Conservation (phyloP, 2,888 invertebrate genomes). For the Acanthosepion lycidas region DNA sequence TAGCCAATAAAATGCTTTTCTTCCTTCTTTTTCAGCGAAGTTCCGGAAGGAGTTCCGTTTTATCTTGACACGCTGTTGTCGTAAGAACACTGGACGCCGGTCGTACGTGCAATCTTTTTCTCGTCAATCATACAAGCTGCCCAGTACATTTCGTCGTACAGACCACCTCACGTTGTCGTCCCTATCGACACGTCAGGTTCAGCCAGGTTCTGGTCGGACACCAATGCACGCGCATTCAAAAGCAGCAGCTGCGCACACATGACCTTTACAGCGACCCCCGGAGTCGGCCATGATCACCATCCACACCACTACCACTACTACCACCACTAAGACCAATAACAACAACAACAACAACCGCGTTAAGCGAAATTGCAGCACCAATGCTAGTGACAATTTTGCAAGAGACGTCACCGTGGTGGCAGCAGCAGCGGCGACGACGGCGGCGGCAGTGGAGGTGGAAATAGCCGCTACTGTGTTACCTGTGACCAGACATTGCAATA, state of each 20-base stretch:
- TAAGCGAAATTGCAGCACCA: not conserved
- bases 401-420: not conserved
- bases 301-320: not conserved
- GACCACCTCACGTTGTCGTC: conserved; percentile 33
- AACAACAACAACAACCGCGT: not conserved
- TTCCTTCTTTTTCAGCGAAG: not conserved
- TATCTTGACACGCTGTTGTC: not conserved
- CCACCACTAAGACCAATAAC: not conserved
- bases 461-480: not conserved
- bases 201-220: not conserved
- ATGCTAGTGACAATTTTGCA: not conserved
- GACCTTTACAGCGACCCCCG: conserved; percentile 12
- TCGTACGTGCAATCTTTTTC: conserved; percentile 17
- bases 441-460: not conserved
- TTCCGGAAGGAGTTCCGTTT: conserved; percentile 36
- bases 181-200: conserved; percentile 5
- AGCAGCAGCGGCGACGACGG: not conserved
- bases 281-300: conserved; percentile 33
- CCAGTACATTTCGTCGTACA: conserved; percentile 15
- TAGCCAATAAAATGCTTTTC: not conserved
- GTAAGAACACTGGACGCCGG: not conserved
- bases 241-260: not conserved
- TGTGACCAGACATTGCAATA: not conserved
- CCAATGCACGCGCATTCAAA: not conserved
- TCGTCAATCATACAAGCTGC: not conserved